A percentile compares a stretch with the other conserved stretches of the same genome.
phyloP scores from a whole-genome alignment of 2,113 vertebrate species.

The Pangasianodon gigas region DNA sequence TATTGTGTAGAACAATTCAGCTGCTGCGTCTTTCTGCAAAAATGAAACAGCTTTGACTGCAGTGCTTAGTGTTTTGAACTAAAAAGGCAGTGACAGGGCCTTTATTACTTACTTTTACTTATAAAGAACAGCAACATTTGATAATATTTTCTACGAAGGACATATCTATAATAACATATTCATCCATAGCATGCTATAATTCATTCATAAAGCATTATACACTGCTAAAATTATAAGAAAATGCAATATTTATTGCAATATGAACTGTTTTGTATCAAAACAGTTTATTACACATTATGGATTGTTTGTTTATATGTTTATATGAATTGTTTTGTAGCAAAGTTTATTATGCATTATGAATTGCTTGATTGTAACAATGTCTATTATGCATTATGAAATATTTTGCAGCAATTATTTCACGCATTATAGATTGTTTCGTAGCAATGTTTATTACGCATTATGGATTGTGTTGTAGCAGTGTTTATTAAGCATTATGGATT shows the following conservation, averaged over 20 bases:
- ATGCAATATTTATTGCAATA: neutral
- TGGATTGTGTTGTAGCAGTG: neutral
- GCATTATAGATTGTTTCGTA: neutral
- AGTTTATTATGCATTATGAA: neutral
- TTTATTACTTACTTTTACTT: neutral
- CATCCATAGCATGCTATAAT: neutral
- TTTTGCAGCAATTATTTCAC: neutral
- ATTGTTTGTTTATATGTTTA: no score
- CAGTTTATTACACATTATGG: neutral
- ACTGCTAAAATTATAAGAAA: neutral
- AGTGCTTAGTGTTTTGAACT: neutral
- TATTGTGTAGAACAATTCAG: neutral
- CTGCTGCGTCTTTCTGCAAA: neutral
- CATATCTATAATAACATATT: neutral
- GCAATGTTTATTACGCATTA: neutral
- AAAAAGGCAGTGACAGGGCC: neutral
- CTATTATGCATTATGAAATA: neutral
- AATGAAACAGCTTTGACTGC: neutral
- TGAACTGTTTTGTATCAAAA: neutral
- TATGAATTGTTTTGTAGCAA: no score
- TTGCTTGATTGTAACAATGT: neutral
- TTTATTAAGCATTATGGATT: neutral
- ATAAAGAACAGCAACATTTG: neutral
- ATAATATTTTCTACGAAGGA: neutral
- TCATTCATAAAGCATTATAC: neutral